Conservation (phyloP, 1,140 invertebrate genomes). For the Sarcophaga bullata region DNA sequence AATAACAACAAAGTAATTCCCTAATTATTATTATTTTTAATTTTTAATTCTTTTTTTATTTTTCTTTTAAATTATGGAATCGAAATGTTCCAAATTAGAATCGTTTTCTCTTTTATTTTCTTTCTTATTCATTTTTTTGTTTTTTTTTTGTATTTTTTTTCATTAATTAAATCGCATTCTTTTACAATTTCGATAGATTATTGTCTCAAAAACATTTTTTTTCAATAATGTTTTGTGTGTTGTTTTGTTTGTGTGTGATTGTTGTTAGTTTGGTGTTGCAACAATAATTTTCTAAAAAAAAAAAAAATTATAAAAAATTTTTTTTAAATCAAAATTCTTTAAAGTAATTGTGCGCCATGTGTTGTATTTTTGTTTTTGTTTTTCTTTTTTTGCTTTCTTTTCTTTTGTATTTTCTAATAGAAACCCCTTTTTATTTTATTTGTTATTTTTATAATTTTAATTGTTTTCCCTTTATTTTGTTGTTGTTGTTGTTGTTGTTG, state of each 20-base stretch:
- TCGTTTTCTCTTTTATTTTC: background rate
- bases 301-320: too few relatives aligned
- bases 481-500: too few relatives aligned
- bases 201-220: conserved; percentile 20
- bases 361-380: too few relatives aligned
- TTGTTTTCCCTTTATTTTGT: too few relatives aligned
- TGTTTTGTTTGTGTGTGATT: background rate
- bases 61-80: background rate
- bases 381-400: too few relatives aligned
- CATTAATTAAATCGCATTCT: background rate
- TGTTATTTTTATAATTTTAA: too few relatives aligned
- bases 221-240: conserved; percentile 26
- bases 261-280: too few relatives aligned
- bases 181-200: conserved; percentile 30
- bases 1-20: background rate
- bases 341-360: too few relatives aligned
- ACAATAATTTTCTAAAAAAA: too few relatives aligned
- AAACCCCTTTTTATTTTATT: too few relatives aligned
- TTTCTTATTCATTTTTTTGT: background rate
- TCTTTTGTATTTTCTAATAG: too few relatives aligned
- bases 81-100: background rate
- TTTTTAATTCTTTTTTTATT: background rate
- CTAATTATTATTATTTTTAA: background rate
- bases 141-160: background rate
- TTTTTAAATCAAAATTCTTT: too few relatives aligned